These are phyloP conservation scores for Drosophila suzukii DNA, from an alignment of 1,140 invertebrate genomes.

Conservation along the genomic window DNA sequence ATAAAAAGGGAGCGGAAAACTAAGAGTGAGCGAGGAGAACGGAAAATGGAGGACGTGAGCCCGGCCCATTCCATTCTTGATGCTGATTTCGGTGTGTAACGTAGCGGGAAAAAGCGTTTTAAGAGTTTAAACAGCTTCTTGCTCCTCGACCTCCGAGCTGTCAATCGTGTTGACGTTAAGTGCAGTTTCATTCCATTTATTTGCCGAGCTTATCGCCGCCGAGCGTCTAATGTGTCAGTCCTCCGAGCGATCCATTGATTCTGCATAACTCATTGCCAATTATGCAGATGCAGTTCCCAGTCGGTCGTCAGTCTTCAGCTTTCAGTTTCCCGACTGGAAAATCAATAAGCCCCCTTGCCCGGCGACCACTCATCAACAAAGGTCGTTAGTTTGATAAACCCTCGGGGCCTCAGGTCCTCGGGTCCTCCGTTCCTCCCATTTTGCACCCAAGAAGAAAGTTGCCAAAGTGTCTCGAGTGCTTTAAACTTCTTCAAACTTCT, in stretches of 20 bases:
- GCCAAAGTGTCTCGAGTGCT: slow-evolving; percentile 78
- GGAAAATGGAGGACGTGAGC: slow-evolving; percentile 9
- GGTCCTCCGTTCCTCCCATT: slow-evolving; percentile 15
- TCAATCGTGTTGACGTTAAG: slow-evolving; percentile 76
- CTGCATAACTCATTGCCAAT: slow-evolving; percentile 63
- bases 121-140: slow-evolving; percentile 42
- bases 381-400: slow-evolving; percentile 71
- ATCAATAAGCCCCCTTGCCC: slow-evolving; percentile 52
- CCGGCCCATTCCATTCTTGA: slow-evolving; percentile 17
- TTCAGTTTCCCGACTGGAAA: slow-evolving; percentile 31
- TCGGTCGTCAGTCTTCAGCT: slow-evolving; percentile 11
- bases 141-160: slow-evolving; percentile 39
- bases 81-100: slow-evolving; percentile 39
- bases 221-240: slow-evolving; percentile 63
- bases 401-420: slow-evolving; percentile 16
- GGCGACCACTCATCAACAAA: slow-evolving; percentile 49
- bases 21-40: slow-evolving; percentile 18
- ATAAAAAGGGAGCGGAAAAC: slow-evolving; percentile 39
- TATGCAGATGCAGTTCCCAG: slow-evolving; percentile 59
- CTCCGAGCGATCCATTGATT: slow-evolving; percentile 54
- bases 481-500: slow-evolving; percentile 72
- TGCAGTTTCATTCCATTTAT: slow-evolving; percentile 80
- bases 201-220: slow-evolving; percentile 63
- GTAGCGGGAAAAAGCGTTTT: slow-evolving; percentile 50
- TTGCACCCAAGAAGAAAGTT: slow-evolving; percentile 59